Evolutionary conservation across 2,113 vertebrate species (phyloP), one percentile per base, ranked within the genome.

Genomic region (Oreamnos americanus): DNA sequence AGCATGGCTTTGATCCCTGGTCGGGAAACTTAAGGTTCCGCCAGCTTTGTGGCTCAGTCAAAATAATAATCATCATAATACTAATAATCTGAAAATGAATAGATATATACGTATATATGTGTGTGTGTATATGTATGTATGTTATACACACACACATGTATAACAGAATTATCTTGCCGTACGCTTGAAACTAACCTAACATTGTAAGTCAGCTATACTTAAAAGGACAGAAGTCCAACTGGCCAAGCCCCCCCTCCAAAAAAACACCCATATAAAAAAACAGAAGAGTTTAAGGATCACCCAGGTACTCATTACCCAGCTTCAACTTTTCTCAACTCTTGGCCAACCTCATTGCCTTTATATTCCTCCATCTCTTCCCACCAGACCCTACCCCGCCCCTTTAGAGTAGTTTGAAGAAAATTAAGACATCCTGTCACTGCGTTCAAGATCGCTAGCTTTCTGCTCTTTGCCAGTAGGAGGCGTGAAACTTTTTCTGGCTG

Each of bases 11-110:
- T 43, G 36, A 74, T 74, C 19, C 21, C 36, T 74, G 36, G 71
- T 43, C 0, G 1, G 71, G 71, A 74, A 74, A 74, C 11, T 74
- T 71, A 43, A 74, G 71, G 13, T 43, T 74, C 71, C 0, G 0
- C 36, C n/a, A 26, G 71, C 71, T 43, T 74, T 43, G 21, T 43
- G 19, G 21, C 36, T 74, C 36, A 43, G 36, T 43, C 36, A 74
- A 74, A 74, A 74, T 74, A 74, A 43, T 74, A 43, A 23, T 71
- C n/a, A 6, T 74, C 71, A 74, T 25, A 43, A 74, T 74, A 26
- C 2, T 7, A 21, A 53, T n/a, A 53, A 53, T 8, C 79, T 53
- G 47, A n/a, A 82, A 82, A 23, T 51, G 11, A 81, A 82, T 23
- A 82, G 47, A 23, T n/a, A n/a, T 51, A 33, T 51, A 11, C 4